phyloP scores from a whole-genome alignment of 2,888 invertebrate genomes.

The Sisyra nigra region DNA sequence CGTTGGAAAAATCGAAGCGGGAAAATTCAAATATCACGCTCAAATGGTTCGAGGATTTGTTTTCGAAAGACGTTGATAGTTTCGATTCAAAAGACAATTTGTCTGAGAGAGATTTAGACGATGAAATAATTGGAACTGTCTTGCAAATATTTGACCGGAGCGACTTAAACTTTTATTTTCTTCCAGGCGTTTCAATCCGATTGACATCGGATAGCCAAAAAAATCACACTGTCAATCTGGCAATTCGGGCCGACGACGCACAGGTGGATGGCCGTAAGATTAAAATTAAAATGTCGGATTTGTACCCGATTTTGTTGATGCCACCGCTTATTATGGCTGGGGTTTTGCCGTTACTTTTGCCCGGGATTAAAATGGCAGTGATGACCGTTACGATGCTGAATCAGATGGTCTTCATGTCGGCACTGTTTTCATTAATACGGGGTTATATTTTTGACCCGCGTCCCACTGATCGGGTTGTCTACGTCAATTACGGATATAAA shows the following conservation, averaged over 20 bases:
- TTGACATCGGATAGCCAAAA: slow-evolving; percentile 28
- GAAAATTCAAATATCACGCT: slow-evolving; percentile 14
- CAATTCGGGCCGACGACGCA: background rate
- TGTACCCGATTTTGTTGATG: slow-evolving; percentile 36
- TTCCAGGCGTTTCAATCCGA: slow-evolving; percentile 34
- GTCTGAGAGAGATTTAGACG: slow-evolving; percentile 32
- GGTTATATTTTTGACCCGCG: slow-evolving; percentile 39
- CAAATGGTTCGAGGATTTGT: slow-evolving; percentile 23
- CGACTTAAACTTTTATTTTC: slow-evolving; percentile 30
- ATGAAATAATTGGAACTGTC: slow-evolving; percentile 32
- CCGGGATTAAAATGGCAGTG: slow-evolving; percentile 48
- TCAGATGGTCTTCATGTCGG: slow-evolving; percentile 47
- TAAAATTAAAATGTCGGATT: slow-evolving; percentile 8
- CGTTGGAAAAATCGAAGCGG: slow-evolving; percentile 16
- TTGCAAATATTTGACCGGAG: slow-evolving; percentile 33
- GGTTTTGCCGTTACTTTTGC: slow-evolving; percentile 48
- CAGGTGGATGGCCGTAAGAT: background rate
- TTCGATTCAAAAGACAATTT: slow-evolving; percentile 24
- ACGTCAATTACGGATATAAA: slow-evolving; percentile 38
- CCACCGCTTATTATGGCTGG: slow-evolving; percentile 50
- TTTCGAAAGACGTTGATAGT: slow-evolving; percentile 10
- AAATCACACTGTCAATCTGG: slow-evolving; percentile 30
- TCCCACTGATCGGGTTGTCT: slow-evolving; percentile 36
- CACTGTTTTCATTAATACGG: slow-evolving; percentile 37
- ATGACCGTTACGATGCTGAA: slow-evolving; percentile 43